Base-by-base conservation (phyloP, 2,797 vertebrate species). In the Arrhamphus sclerolepis region DNA sequence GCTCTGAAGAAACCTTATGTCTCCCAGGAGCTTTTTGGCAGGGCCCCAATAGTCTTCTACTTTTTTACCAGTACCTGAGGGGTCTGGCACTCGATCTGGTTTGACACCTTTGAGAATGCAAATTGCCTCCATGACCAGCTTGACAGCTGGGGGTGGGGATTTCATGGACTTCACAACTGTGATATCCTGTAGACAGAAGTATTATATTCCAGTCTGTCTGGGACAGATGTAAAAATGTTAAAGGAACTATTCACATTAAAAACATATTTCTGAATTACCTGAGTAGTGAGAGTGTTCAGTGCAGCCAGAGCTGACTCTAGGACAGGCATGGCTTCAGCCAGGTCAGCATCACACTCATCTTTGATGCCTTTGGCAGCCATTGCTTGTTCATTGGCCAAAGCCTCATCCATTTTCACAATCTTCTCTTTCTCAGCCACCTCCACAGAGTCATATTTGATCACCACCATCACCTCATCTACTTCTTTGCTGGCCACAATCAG, bases 81-180 rank as follows among this genome's bases (percentile, higher is more conserved):
- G 95, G 78, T 97, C 95, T 3, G 93, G 93, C 26, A 97, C 82
- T 51, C 94, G 94, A 69, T 97, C 95, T 1, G 96, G 89, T 78
- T 96, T 96, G 72, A 97, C 92, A 42, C 94, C 95, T 91, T 97
- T 97, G 61, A 97, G 89, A 64, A 97, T 97, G 67, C 96, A 97
- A 78, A 97, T 94, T 3, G 96, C 91, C 82, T 98, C 96, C 96
- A 97, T 97, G 29, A 96, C 96, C 52, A 97, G 84, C 76, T 96
- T 98, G 55, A 97, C 93, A 5, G 94, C 96, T 42, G 91, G 62
- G 0, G 96, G 96, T 14, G 96, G 96, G 60, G 93, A 95, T 86
- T 97, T 97, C 96, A 97, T 98, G 26, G 96, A 93, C 76, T 97
- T 98, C 22, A 98, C 92, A 77, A 96, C 88, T 4, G 94, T 96